Evolutionary conservation across 92 coral and sea anemone genomes (phyloP), one percentile per base, ranked within the genome.

Genomic region (Pocillopora meandrina): DNA sequence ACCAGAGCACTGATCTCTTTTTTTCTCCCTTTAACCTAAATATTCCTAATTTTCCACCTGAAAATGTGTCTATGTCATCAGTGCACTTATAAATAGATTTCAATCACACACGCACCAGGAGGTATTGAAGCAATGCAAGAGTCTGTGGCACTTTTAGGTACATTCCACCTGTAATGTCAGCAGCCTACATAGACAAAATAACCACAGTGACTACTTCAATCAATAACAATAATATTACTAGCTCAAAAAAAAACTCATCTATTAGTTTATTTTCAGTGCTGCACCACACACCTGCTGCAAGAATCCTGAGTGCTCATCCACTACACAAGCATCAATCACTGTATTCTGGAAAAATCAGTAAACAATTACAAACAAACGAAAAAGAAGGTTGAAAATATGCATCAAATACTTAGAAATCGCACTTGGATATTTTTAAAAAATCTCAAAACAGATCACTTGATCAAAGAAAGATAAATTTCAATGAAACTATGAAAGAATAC

Each of bases 101-200:
- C 0, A 33, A 70, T 15, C 19, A 34, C 16, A 64, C n/a, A 16
- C 95, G 82, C 82, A 96, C 99, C 92, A 96, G 73, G 83, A 96
- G 89, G 67, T 94, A 95, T 71, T 96, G 96, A 74, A 96, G 85
- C 66, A 96, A 76, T 56, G 98, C 95, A 36, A 86, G 86, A 87
- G 93, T 92, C 76, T 92, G 91, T 67, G 94, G 94, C 66, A 96
- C 90, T 89, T 89, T 93, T 33, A 96, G 90, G 75, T 96, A 96
- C 4, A 92, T 82, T 20, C 99, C 99, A 33, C 99, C 98, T 67
- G 96, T 96, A n/a, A 96, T 92, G 74, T 96, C 99, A 13, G 99
- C 92, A 58, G 99, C 99, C 99, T 96, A 57, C 12, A 56, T 34
- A 66, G 56, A 57, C 59, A 80, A 26, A 56, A 79, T 3, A 16